Percentiles rank a stretch among this genome's conserved stretches.
Conservation (phyloP, 2,113 vertebrate genomes). For the Crotalus viridis region DNA sequence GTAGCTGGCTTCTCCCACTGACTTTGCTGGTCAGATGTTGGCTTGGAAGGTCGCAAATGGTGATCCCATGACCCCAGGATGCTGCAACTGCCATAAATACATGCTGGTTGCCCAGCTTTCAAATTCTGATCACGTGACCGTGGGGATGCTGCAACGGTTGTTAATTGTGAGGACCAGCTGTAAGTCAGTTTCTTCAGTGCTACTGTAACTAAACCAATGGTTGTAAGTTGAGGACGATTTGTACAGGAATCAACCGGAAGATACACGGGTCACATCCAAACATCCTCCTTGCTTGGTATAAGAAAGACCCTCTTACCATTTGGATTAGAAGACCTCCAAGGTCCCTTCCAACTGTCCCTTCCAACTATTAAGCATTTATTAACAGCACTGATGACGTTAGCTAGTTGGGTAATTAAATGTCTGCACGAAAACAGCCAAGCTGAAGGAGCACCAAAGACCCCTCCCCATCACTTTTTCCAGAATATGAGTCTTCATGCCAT, state of each 20-base stretch:
- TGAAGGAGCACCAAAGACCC: neutral
- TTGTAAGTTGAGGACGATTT: too few species aligned
- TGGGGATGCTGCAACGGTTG: too few species aligned
- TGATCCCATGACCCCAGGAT: too few species aligned
- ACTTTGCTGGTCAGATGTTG: neutral
- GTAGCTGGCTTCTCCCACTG: neutral
- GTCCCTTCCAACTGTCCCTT: neutral
- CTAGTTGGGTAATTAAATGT: neutral
- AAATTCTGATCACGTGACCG: too few species aligned
- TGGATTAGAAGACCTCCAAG: neutral
- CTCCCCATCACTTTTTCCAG: neutral
- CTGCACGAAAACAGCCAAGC: neutral
- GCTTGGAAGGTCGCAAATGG: too few species aligned
- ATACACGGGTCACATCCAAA: neutral
- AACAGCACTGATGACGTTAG: neutral
- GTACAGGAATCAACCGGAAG: neutral
- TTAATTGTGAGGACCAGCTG: too few species aligned
- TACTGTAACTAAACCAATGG: too few species aligned
- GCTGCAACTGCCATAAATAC: too few species aligned
- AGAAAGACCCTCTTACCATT: neutral
- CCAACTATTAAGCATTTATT: neutral
- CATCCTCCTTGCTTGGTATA: neutral
- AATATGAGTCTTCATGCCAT: neutral
- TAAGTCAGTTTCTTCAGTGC: too few species aligned
- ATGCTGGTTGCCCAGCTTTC: too few species aligned